phyloP scores from a whole-genome alignment of 2,113 vertebrate genomes.

The Hiodon alosoides region DNA sequence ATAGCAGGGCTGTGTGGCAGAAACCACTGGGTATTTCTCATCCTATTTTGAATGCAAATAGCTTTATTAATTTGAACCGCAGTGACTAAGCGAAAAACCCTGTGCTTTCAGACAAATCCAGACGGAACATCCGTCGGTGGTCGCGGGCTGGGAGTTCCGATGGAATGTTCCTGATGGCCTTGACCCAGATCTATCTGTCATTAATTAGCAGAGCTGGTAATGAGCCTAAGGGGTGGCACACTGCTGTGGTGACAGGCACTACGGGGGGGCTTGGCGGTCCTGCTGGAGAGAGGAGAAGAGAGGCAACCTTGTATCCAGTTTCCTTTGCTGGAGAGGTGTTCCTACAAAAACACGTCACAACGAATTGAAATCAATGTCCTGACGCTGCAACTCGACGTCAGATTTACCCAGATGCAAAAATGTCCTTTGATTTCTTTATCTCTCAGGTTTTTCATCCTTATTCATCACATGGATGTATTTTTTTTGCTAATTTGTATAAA shows the following conservation, averaged over 20 bases:
- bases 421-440: no score
- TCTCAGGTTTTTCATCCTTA: no score
- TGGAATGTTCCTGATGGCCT: background rate
- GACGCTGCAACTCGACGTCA: no score
- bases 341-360: no score
- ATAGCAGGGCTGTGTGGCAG: no score
- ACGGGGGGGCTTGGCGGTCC: background rate
- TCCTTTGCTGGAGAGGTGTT: no score
- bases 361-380: no score
- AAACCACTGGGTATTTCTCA: no score
- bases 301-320: background rate
- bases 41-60: background rate
- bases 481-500: no score
- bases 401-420: no score
- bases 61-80: background rate
- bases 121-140: background rate
- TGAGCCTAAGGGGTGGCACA: background rate
- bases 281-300: background rate
- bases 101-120: background rate
- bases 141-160: background rate
- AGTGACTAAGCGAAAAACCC: background rate
- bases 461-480: no score
- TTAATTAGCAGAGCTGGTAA: constrained; percentile 24
- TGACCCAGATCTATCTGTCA: constrained; percentile 28
- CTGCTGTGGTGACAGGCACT: background rate